Conservation (phyloP, 2,797 vertebrate genomes). For the Microctenopoma lineatum region DNA sequence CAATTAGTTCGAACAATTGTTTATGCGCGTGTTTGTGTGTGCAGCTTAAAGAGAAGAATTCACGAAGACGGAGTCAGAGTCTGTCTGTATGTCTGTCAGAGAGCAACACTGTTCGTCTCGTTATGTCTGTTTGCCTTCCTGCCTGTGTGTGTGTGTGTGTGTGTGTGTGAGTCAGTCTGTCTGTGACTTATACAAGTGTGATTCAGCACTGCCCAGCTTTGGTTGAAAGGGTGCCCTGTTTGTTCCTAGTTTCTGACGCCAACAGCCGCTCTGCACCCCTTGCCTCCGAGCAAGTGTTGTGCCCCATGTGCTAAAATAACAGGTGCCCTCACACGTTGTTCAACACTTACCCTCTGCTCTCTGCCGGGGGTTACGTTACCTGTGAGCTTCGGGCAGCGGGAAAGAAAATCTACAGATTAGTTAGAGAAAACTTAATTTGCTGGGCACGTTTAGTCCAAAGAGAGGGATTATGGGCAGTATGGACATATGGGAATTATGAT, state of each 20-base stretch:
- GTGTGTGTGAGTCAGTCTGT: conserved; percentile 62
- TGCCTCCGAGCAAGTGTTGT: conserved; percentile 78
- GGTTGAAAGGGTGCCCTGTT: conserved; percentile 79
- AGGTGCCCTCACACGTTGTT: conserved; percentile 75
- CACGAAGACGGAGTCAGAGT: conserved; percentile 20
- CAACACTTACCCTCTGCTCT: conserved; percentile 38
- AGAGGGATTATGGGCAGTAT: conserved; percentile 5
- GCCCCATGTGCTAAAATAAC: conserved; percentile 76
- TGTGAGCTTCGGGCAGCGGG: conserved; percentile 40
- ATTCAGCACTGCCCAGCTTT: conserved; percentile 62
- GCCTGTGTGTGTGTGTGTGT: conserved; percentile 50
- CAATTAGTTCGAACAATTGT: conserved; percentile 61
- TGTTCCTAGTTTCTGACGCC: conserved; percentile 54
- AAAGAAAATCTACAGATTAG: conserved; percentile 30
- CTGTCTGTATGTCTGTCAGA: conserved; percentile 35
- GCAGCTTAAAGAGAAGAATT: conserved; percentile 21
- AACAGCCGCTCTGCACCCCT: conserved; percentile 75
- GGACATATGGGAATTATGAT: neutral
- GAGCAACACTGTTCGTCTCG: conserved; percentile 49
- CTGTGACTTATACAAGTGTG: conserved; percentile 60
- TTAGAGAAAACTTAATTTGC: conserved; percentile 21
- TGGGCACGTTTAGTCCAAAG: conserved; percentile 1
- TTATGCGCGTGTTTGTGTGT: conserved; percentile 30
- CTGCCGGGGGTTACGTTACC: conserved; percentile 65
- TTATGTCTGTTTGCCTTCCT: conserved; percentile 69